These are phyloP conservation scores for Tethea ocularis DNA, from an alignment of 2,888 invertebrate genomes.

Conservation along the genomic window DNA sequence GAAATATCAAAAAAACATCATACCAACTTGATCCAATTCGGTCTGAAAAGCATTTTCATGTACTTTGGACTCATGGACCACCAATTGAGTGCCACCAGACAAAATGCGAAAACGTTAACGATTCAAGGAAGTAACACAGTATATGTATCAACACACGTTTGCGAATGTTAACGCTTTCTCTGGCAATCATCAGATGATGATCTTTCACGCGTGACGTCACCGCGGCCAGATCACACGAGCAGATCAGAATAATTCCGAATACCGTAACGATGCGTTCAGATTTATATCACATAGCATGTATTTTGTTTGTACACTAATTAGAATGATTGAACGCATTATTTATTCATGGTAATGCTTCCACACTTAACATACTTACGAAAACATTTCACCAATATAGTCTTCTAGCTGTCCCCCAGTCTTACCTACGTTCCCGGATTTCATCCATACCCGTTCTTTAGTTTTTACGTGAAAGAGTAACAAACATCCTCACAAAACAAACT, in stretches of 20 bases:
- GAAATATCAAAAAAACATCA: too few relatives aligned
- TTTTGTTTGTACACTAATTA: slow-evolving; percentile 10
- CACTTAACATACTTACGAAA: too few relatives aligned
- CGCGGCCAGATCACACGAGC: slow-evolving; percentile 24
- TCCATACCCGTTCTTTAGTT: too few relatives aligned
- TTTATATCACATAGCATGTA: not conserved
- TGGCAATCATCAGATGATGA: slow-evolving; percentile 13
- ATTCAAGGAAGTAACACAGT: not conserved
- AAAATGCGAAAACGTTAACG: not conserved
- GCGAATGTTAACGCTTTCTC: slow-evolving; percentile 10
- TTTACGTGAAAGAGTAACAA: too few relatives aligned
- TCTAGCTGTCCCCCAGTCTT: too few relatives aligned
- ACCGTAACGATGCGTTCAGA: not conserved
- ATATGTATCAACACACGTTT: slow-evolving; percentile 4
- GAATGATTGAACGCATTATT: not conserved
- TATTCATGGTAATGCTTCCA: not conserved
- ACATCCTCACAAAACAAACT: too few relatives aligned
- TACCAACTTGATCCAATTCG: too few relatives aligned
- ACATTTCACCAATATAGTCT: not conserved
- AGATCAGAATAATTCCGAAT: slow-evolving; percentile 26
- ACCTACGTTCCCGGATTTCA: too few relatives aligned
- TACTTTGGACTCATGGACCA: too few relatives aligned
- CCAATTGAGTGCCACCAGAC: too few relatives aligned
- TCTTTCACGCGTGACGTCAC: slow-evolving; percentile 22
- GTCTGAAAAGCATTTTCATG: too few relatives aligned